Evolutionary conservation across 2,113 vertebrate genomes (phyloP).

Genomic region (Zootoca vivipara): DNA sequence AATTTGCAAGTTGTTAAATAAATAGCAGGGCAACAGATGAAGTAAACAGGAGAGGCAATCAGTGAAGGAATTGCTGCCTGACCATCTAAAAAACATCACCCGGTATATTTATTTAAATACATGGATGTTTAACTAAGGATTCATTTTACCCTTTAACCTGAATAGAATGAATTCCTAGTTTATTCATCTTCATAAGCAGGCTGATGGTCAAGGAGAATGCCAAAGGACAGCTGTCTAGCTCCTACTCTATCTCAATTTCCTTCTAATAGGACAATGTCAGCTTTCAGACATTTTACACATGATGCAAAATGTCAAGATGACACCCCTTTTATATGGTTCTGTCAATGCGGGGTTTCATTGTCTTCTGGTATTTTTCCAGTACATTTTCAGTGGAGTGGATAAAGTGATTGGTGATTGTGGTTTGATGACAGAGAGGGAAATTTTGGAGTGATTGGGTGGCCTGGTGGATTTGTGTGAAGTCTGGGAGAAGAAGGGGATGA

Average conservation of each 20-base stretch:
- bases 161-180: neutral
- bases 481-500: too few species aligned
- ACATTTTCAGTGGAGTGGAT: too few species aligned
- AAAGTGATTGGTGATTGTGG: too few species aligned
- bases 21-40: conserved; percentile 19
- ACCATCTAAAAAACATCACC: neutral
- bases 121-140: neutral
- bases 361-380: too few species aligned
- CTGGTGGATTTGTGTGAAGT: too few species aligned
- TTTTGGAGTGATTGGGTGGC: too few species aligned
- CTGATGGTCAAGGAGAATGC: neutral
- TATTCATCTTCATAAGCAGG: neutral
- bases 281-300: neutral
- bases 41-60: conserved; percentile 3
- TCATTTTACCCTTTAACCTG: neutral
- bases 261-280: neutral
- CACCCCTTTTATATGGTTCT: neutral
- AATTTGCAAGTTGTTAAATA: conserved; percentile 39
- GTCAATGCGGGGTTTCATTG: too few species aligned
- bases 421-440: too few species aligned
- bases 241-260: neutral
- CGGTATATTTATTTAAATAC: neutral
- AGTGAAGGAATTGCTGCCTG: neutral
- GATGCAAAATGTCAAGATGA: neutral
- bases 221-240: neutral